These are phyloP conservation scores for Trachops cirrhosus DNA, from an alignment of 2,797 vertebrate species.

Conservation along the genomic window DNA sequence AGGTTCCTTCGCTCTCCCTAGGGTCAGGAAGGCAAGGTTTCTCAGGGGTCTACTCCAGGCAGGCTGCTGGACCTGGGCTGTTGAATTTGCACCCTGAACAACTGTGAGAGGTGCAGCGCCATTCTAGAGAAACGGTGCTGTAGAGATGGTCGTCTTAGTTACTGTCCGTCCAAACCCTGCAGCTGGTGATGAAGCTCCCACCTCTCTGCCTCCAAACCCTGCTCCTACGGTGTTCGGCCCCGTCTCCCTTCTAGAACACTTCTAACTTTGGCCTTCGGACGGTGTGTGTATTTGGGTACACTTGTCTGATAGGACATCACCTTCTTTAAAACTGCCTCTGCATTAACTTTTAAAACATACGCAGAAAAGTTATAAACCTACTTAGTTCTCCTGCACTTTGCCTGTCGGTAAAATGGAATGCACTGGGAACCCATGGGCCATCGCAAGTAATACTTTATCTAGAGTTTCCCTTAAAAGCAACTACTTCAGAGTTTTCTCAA, in stretches of 20 bases:
- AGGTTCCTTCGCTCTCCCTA: not conserved
- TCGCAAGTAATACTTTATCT: not conserved
- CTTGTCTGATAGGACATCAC: not conserved
- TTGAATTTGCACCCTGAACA: not conserved
- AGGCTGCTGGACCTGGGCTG: not conserved
- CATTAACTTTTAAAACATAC: slow-evolving; percentile 17
- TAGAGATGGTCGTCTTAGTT: not conserved
- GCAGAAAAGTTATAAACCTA: not conserved
- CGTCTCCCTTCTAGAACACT: not conserved
- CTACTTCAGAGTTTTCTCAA: not conserved
- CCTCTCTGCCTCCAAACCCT: not conserved
- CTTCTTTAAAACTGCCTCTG: slow-evolving; percentile 28
- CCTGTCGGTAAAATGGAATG: not conserved
- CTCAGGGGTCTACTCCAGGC: not conserved
- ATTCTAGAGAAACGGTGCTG: not conserved
- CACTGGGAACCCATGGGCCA: not conserved
- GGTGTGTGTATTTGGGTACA: not conserved
- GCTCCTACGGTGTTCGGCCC: not conserved
- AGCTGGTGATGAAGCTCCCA: not conserved
- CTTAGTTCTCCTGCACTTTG: not conserved
- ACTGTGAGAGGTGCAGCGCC: not conserved
- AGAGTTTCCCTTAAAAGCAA: slow-evolving; percentile 18
- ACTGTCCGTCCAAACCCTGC: not conserved
- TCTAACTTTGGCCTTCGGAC: not conserved
- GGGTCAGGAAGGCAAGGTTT: not conserved